Base-by-base conservation (phyloP, 2,113 vertebrate species). In the Oriolus oriolus region DNA sequence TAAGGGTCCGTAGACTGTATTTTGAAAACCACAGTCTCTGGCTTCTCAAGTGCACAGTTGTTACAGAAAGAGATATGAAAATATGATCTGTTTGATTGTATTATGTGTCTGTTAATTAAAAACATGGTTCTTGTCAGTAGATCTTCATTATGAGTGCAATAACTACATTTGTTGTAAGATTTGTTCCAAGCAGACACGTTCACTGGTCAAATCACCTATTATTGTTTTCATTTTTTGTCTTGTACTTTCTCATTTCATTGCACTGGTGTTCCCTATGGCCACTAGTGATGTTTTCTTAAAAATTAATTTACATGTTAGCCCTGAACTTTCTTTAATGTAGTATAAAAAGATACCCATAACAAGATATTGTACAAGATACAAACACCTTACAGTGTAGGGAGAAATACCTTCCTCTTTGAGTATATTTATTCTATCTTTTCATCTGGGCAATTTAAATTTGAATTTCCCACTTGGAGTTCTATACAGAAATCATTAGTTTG, bases 351-450 rank as follows among this genome's bases (percentile, higher is more conserved):
- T 76, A 50, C 11, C 13, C 57, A 39, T 69, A 89, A 16, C 13
- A 65, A 77, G 42, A 24, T 42, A 35, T 0, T 54, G 7, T 79
- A 56, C 0, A 4, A 44, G 31, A 23, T 31, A 37, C 0, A 39
- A 56, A 22, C 10, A 57, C 11, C 53, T 65, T 20, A 41, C 10
- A 60, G 10, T 35, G 4, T 35, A 45, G 50, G 64, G 52, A 73
- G 42, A 70, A 89, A 17, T 39, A 69, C 2, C 27, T 56, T 71
- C 16, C 18, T 61, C 22, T 66, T 79, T 56, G 31, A 52, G 22
- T 69, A 3, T 45, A 30, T 65, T 69, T 81, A 44, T 68, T 68
- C 19, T 78, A 2, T 18, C 22, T 71, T 73, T 86, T 73, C 28
- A 56, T 75, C 41, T 84, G 50, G 28, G 20, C 60, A 63, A 31